Conservation (phyloP, 1,140 invertebrate genomes). For the Brachionus sp. region DNA sequence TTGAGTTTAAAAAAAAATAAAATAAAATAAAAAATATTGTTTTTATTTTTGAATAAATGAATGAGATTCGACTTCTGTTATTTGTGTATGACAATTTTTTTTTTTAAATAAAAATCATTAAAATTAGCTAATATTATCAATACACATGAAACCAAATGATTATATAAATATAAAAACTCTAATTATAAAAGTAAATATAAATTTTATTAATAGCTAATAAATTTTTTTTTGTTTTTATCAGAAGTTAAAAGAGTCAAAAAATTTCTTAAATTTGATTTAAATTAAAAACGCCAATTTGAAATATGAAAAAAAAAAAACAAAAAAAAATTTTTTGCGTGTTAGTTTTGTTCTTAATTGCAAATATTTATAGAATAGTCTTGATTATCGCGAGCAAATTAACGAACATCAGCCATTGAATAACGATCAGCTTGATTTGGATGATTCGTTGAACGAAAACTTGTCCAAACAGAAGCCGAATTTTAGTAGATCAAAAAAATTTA, state of each 20-base stretch:
- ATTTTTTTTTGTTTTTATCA: slow-evolving; percentile 26
- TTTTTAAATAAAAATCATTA: neutral
- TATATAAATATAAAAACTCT: slow-evolving; percentile 60
- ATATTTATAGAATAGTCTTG: slow-evolving; percentile 38
- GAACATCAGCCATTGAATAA: neutral
- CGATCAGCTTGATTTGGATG: neutral
- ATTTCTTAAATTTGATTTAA: slow-evolving; percentile 28
- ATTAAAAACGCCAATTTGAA: neutral
- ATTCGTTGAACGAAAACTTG: slow-evolving; percentile 52
- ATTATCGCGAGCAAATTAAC: neutral
- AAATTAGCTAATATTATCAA: slow-evolving; percentile 55
- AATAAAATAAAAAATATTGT: neutral
- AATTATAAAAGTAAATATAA: slow-evolving; percentile 56
- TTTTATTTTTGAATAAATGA: neutral
- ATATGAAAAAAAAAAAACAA: neutral
- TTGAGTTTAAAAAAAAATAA: neutral
- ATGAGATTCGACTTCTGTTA: neutral
- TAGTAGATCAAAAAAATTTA: slow-evolving; percentile 56
- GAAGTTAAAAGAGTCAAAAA: slow-evolving; percentile 26
- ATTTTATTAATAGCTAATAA: neutral
- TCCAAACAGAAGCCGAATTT: slow-evolving; percentile 55
- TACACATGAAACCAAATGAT: slow-evolving; percentile 57
- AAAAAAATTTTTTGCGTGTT: slow-evolving; percentile 29
- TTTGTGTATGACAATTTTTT: neutral
- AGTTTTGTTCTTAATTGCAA: neutral